Evolutionary conservation across 2,113 vertebrate genomes (phyloP), one percentile per base, ranked within the genome.

Genomic region (Zosterops borbonicus): DNA sequence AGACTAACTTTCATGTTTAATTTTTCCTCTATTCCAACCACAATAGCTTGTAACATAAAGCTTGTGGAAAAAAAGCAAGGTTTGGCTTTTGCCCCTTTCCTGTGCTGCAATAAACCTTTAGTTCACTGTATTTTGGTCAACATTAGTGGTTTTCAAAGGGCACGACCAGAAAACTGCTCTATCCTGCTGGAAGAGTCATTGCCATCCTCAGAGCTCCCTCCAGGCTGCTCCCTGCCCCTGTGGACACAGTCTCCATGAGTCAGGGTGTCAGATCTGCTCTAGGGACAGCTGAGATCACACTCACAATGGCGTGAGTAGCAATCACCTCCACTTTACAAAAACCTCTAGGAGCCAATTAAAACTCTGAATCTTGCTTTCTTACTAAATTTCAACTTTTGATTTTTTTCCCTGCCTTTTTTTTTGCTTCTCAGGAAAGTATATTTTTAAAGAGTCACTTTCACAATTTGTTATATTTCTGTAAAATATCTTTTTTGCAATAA

Each of bases 241-340:
- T 12, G 49, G 23, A 14, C 41, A 12, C 0, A 14, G n/a, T 2
- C 6, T 27, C 22, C 5, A 0, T 10, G 60, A n/a, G 29, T 5
- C 70, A 41, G n/a, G 41, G 29, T 1, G 4, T 15, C 7, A n/a
- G 42, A 16, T 31, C 31, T 50, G 21, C 62, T n/a, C 3, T 0
- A 29, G 20, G 60, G 46, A 35, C 5, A 58, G 42, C 50, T 14
- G 44, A 86, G 62, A 59, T 50, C 44, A 25, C 71, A 59, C 1
- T 25, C 71, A 76, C 17, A 6, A 35, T 14, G 33, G 37, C 37
- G 14, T 8, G 11, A 42, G 27, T 2, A 50, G 71, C 44, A 59
- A 14, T 24, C 14, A 11, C 21, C 21, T 59, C 25, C 62, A 18
- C 9, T 76, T 68, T 5, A 11, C 44, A 76, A 18, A 76, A 50